Conservation (phyloP, 2,797 vertebrate species). For the Nannoperca australis region DNA sequence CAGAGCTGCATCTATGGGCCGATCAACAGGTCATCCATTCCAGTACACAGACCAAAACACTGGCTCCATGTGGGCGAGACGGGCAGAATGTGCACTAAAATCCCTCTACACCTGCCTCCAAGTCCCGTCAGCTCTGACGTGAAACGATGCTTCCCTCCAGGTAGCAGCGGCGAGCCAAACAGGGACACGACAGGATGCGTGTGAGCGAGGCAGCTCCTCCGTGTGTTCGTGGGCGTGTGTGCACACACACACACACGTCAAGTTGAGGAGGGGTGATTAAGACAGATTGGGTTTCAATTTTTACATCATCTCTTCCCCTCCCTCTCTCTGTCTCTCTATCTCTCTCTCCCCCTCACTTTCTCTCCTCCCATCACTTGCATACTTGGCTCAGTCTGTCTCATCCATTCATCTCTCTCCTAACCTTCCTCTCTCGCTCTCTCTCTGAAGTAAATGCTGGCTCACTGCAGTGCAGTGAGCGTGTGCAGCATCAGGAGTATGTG, state of each 20-base stretch:
- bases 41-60: constrained; percentile 51
- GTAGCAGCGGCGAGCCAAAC: constrained; percentile 35
- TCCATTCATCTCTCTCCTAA: constrained; percentile 56
- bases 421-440: constrained; percentile 21
- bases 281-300: constrained; percentile 82
- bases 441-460: constrained; percentile 86
- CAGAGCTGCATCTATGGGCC: constrained; percentile 51
- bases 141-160: constrained; percentile 24
- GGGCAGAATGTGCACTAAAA: constrained; percentile 41
- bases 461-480: constrained; percentile 90
- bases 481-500: constrained; percentile 88
- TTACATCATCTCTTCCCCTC: constrained; percentile 78
- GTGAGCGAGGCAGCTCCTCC: constrained; percentile 21
- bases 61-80: constrained; percentile 31
- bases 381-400: constrained; percentile 44
- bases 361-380: constrained; percentile 57
- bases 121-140: constrained; percentile 28
- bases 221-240: constrained; percentile 39
- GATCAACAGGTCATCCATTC: constrained; percentile 74
- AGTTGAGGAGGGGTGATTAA: constrained; percentile 76
- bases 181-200: constrained; percentile 46
- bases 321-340: constrained; percentile 14
- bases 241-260: constrained; percentile 9
- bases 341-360: constrained; percentile 31
- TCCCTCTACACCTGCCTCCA: constrained; percentile 24